Conservation (phyloP, 2,797 vertebrate species). For the Diplodus sargus region DNA sequence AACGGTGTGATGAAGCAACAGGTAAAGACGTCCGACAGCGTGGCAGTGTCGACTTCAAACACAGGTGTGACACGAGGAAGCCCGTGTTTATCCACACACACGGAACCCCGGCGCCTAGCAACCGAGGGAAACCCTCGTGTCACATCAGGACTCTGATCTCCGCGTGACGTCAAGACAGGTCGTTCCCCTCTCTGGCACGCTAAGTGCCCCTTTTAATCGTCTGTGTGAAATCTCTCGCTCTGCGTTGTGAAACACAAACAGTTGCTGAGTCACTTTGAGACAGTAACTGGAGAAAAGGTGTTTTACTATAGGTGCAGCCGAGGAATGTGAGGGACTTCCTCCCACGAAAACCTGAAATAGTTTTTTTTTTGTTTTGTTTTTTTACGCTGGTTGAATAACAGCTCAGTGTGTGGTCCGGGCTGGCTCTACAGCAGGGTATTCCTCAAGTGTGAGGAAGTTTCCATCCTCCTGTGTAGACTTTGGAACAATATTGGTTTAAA, state of each 20-base stretch:
- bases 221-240: conserved; percentile 44
- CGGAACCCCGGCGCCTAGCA: conserved; percentile 78
- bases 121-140: conserved; percentile 81
- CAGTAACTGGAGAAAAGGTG: conserved; percentile 63
- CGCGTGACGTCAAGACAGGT: conserved; percentile 78
- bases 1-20: conserved; percentile 71
- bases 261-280: conserved; percentile 71
- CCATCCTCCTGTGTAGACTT: conserved; percentile 70
- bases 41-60: conserved; percentile 72
- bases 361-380: conserved; percentile 6
- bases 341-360: conserved; percentile 68
- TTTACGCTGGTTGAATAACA: conserved; percentile 51
- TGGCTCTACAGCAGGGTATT: conserved; percentile 59
- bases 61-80: conserved; percentile 77
- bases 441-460: conserved; percentile 68
- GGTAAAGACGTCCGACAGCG: conserved; percentile 66
- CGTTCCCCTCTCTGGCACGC: conserved; percentile 60
- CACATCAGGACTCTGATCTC: conserved; percentile 55
- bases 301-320: conserved; percentile 48
- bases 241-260: conserved; percentile 66
- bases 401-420: conserved; percentile 75
- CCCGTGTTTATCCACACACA: conserved; percentile 76
- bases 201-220: conserved; percentile 54
- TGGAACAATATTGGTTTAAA: conserved; percentile 81
- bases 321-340: conserved; percentile 53